Base-by-base conservation (phyloP, 1,140 invertebrate genomes). In the Oryctes rhinoceros region DNA sequence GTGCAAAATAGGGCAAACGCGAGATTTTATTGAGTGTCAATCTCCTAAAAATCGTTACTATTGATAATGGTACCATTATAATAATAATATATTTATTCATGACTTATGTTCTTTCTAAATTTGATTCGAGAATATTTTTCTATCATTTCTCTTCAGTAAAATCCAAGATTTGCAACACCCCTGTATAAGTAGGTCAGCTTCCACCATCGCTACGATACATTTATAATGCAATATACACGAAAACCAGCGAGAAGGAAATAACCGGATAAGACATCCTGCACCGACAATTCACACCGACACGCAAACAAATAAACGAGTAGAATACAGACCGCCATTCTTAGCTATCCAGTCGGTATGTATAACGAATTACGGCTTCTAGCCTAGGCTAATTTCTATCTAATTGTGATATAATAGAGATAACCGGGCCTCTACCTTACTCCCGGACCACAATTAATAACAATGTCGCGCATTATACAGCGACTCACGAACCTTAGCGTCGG, bases 361-460 rank as follows among this genome's bases (percentile, higher is more conserved):
- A 71, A 71, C 35, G 6, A 71, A 71, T 71, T 71, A 71, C 24
- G 20, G 24, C 65, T 3, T 24, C 65, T 71, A 71, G 65, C 20
- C 65, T 24, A 24, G 20, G 65, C 65, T 71, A 71, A 71, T 71
- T 71, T 71, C 65, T n/a, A 71, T 71, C 35, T 71, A 71, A 71
- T 71, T 71, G 65, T 71, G 65, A 71, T 71, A 71, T 24, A 71
- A 71, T 71, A 24, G 24, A 71, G 65, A 71, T 71, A 71, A 24
- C 65, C 65, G 65, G 65, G 3, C 20, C 20, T 71, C 7, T 71
- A 71, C 65, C 65, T 71, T 24, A 71, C 65, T 71, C 4, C 7
- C 11, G 65, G 24, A 71, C 20, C 65, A 71, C 65, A n/a, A 71
- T 71, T 71, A 71, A 71, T 71, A 71, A 71, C 65, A 39, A 39